Evolutionary conservation across 2,113 vertebrate genomes (phyloP).

Genomic region (Archilochus colubris): DNA sequence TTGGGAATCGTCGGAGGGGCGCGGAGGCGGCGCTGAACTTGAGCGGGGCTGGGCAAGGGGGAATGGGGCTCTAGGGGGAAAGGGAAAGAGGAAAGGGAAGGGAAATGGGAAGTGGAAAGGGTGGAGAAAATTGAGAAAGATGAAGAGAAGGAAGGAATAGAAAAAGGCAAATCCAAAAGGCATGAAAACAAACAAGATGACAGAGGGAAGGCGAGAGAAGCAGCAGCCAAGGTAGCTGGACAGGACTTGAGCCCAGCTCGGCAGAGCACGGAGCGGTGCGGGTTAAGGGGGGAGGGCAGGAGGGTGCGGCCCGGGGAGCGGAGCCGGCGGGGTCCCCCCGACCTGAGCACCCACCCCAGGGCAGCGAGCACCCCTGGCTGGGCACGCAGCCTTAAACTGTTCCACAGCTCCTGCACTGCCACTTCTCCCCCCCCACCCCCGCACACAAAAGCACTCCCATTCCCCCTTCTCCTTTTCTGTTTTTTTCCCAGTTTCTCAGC

Average conservation of each 20-base stretch:
- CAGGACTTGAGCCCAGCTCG: background rate
- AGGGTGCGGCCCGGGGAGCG: too few relatives aligned
- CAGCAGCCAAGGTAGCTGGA: background rate
- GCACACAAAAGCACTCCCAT: fast-evolving
- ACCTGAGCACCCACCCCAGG: background rate
- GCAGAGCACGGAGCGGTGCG: background rate
- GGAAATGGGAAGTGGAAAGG: too few relatives aligned
- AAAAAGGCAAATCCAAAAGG: background rate
- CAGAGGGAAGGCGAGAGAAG: too few relatives aligned
- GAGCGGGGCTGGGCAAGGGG: background rate
- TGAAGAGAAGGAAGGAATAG: too few relatives aligned
- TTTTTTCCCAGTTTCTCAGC: background rate
- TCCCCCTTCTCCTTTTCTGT: background rate
- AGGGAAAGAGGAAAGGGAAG: background rate
- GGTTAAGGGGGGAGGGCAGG: background rate
- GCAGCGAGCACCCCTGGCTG: background rate
- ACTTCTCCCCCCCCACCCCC: background rate
- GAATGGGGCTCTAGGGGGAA: too few relatives aligned
- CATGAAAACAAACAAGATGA: background rate
- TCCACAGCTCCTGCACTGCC: background rate
- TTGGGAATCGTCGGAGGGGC: background rate
- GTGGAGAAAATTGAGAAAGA: too few relatives aligned
- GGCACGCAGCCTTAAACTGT: background rate
- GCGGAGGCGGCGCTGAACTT: background rate
- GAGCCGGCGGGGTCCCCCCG: background rate